Evolutionary conservation across 2,113 vertebrate species (phyloP), one percentile per base, ranked within the genome.

Genomic region (Cyprinodon brontotheroides): DNA sequence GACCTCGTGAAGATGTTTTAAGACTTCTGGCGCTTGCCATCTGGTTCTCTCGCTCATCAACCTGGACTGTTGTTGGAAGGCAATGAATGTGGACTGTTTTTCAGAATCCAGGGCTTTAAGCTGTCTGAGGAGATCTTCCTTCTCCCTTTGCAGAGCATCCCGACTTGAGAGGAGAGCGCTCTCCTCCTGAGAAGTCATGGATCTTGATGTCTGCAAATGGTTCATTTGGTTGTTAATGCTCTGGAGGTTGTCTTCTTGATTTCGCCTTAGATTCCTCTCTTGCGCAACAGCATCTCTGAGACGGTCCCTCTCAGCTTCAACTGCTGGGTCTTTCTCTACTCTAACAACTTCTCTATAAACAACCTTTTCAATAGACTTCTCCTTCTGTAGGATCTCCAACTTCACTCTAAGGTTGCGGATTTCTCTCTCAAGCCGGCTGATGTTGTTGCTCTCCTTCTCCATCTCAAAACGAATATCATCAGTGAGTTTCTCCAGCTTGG

Each of bases 331-430:
- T 86, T 97, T 98, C 87, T 99, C 97, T 61, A 99, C 95, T 72
- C 97, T 85, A 74, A 99, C 96, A 43, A 99, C 96, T 45, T 99
- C 98, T 88, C 97, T 96, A 89, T 99, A 97, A 87, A 99, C 93
- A 17, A 95, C 96, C 89, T 96, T 99, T 89, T 97, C 97, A 13
- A 96, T 75, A 0, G 95, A 94, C 66, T 97, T 99, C 3, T 96
- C 95, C 73, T 96, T 96, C 81, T 95, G 94, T 22, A 99, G 87
- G 45, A 96, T 80, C 2, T 98, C 95, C 2, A 97, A 65, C 86
- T 93, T 95, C n/a, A 94, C 53, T 82, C 86, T 95, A 65, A 98
- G 79, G 89, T 90, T 96, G 82, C 95, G 92, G 66, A 96, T 94
- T 76, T 98, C 95, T 74, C 95, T 96, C 62, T 96, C 93, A 47